Evolutionary conservation across 2,888 invertebrate species (phyloP).

Genomic region (Portevinia maculata): DNA sequence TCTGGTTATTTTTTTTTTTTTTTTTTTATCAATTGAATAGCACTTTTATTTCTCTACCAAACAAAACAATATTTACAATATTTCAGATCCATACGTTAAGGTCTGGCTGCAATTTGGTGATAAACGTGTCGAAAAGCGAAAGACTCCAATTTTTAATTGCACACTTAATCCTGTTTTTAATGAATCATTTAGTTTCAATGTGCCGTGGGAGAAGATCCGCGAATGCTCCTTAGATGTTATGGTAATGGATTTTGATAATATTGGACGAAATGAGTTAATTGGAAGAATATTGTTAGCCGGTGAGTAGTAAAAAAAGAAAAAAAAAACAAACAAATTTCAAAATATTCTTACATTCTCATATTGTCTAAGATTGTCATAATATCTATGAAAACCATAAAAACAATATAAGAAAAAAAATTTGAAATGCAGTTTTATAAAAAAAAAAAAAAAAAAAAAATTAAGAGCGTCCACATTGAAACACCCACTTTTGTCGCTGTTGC

Average conservation of each 20-base stretch:
- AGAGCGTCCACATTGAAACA: slow-evolving; percentile 74
- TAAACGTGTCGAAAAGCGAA: slow-evolving; percentile 96
- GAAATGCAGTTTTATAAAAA: slow-evolving; percentile 24
- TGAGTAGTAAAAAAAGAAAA: slow-evolving; percentile 78
- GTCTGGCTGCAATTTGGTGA: slow-evolving; percentile 98
- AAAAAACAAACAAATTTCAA: slow-evolving; percentile 36
- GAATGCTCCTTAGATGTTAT: slow-evolving; percentile 96
- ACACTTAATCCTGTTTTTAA: slow-evolving; percentile 98
- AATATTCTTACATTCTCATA: slow-evolving; percentile 77
- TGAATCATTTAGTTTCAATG: slow-evolving; percentile 97
- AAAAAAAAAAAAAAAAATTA: slow-evolving; percentile 20
- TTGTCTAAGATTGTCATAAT: slow-evolving; percentile 77
- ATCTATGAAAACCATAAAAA: slow-evolving; percentile 75
- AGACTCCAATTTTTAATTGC: slow-evolving; percentile 96
- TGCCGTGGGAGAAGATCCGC: slow-evolving; percentile 98
- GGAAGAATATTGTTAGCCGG: slow-evolving; percentile 96
- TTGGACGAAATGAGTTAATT: slow-evolving; percentile 95
- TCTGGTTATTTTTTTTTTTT: not conserved
- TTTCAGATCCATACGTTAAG: slow-evolving; percentile 98
- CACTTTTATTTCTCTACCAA: slow-evolving; percentile 4
- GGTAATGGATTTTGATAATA: slow-evolving; percentile 99
- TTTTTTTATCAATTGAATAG: not conserved
- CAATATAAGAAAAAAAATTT: slow-evolving; percentile 20
- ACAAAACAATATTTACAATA: slow-evolving; percentile 59
- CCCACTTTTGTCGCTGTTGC: slow-evolving; percentile 66